Evolutionary conservation across 2,113 vertebrate species (phyloP).

Genomic region (Corydoras sp.): DNA sequence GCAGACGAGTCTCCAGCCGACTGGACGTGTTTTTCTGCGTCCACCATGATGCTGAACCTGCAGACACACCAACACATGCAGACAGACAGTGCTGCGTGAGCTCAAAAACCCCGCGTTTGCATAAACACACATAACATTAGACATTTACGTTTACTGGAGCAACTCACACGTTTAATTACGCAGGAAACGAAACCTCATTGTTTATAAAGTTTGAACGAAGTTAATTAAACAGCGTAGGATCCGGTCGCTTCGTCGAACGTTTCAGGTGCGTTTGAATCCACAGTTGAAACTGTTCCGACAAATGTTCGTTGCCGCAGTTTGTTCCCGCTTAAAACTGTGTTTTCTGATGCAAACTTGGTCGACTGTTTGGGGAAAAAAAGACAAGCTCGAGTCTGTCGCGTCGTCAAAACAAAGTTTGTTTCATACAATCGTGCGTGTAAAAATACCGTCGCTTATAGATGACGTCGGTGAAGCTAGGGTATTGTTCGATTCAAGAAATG

Average conservation of each 20-base stretch:
- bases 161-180: too few species aligned
- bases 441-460: slow-evolving; percentile 9
- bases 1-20: slow-evolving; percentile 51
- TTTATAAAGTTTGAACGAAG: too few species aligned
- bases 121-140: too few species aligned
- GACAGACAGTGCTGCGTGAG: too few species aligned
- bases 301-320: too few species aligned
- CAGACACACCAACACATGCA: not conserved
- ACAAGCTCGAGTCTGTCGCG: too few species aligned
- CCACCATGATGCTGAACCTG: slow-evolving; percentile 52
- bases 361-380: too few species aligned
- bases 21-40: slow-evolving; percentile 63
- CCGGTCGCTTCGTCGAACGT: not conserved
- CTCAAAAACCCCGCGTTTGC: too few species aligned
- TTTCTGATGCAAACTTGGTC: too few species aligned
- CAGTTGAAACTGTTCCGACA: not conserved
- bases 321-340: too few species aligned
- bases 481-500: not conserved
- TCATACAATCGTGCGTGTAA: not conserved
- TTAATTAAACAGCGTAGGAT: not conserved
- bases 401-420: not conserved
- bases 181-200: too few species aligned
- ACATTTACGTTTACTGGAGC: too few species aligned
- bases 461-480: not conserved
- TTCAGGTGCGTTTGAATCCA: not conserved